phyloP scores from a whole-genome alignment of 2,113 vertebrate genomes.

The Spea bombifrons region DNA sequence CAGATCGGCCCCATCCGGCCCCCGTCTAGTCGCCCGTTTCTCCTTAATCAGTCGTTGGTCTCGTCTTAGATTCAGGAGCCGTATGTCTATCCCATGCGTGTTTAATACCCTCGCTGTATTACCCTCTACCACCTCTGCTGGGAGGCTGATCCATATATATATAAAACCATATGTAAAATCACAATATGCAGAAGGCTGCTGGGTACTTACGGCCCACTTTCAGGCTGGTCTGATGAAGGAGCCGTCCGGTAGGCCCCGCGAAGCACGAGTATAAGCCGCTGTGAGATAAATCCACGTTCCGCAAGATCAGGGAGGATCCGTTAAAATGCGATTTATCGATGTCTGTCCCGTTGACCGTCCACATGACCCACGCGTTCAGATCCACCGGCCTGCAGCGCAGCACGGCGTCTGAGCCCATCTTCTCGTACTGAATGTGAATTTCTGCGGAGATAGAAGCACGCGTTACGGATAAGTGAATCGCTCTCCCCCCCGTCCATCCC shows the following conservation, averaged over 20 bases:
- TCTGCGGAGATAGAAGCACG: slow-evolving; percentile 61
- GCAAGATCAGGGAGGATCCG: slow-evolving; percentile 77
- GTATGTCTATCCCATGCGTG: too few species aligned
- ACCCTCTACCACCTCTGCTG: too few species aligned
- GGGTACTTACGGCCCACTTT: slow-evolving; percentile 85
- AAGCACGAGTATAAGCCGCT: slow-evolving; percentile 92
- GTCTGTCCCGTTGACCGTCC: slow-evolving; percentile 90
- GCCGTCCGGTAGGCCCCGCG: slow-evolving; percentile 85
- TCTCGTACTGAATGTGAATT: slow-evolving; percentile 79
- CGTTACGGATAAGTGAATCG: too few species aligned
- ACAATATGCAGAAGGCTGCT: too few species aligned
- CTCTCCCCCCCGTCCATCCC: too few species aligned
- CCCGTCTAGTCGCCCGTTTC: too few species aligned
- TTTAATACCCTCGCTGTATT: too few species aligned
- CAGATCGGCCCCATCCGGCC: too few species aligned
- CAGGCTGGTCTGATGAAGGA: slow-evolving; percentile 82
- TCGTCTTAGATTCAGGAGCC: too few species aligned
- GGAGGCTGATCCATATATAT: too few species aligned
- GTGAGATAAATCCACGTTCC: slow-evolving; percentile 72
- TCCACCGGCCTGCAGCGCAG: slow-evolving; percentile 87
- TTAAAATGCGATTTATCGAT: slow-evolving; percentile 76
- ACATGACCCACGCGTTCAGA: slow-evolving; percentile 78
- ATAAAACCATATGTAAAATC: too few species aligned
- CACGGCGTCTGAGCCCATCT: slow-evolving; percentile 81
- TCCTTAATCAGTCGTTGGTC: too few species aligned